A percentile compares a stretch with the other conserved stretches of the same genome.
These are phyloP conservation scores for Ptilorrhoa leucosticta DNA, from an alignment of 2,113 vertebrate genomes.

Conservation along the genomic window DNA sequence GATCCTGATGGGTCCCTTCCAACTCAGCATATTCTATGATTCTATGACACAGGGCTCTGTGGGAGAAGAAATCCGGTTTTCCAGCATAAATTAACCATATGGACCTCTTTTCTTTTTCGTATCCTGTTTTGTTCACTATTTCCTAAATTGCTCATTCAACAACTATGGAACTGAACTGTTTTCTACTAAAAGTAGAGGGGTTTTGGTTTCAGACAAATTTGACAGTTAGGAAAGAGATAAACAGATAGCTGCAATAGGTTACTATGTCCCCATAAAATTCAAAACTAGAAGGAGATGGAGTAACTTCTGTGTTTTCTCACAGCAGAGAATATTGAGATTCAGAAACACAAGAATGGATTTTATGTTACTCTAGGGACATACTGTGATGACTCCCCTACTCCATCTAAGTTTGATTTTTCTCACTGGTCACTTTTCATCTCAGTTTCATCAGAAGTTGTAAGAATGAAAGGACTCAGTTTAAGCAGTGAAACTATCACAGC, in stretches of 20 bases:
- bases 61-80: not conserved
- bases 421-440: not conserved
- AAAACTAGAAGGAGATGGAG: not conserved
- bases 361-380: not conserved
- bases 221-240: not conserved
- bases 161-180: not conserved
- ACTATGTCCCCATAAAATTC: not conserved
- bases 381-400: not conserved
- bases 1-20: not conserved
- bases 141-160: not conserved
- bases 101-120: not conserved
- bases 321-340: not conserved
- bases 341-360: not conserved
- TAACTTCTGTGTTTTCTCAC: not conserved
- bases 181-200: not conserved
- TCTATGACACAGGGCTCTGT: not conserved
- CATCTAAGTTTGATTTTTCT: not conserved
- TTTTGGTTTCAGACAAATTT: not conserved
- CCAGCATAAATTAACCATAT: not conserved
- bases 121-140: not conserved
- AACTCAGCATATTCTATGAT: not conserved
- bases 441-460: not conserved
- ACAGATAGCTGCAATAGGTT: not conserved
- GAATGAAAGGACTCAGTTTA: not conserved
- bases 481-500: not conserved